phyloP scores from a whole-genome alignment of 2,797 vertebrate genomes.

The Chanos chanos region DNA sequence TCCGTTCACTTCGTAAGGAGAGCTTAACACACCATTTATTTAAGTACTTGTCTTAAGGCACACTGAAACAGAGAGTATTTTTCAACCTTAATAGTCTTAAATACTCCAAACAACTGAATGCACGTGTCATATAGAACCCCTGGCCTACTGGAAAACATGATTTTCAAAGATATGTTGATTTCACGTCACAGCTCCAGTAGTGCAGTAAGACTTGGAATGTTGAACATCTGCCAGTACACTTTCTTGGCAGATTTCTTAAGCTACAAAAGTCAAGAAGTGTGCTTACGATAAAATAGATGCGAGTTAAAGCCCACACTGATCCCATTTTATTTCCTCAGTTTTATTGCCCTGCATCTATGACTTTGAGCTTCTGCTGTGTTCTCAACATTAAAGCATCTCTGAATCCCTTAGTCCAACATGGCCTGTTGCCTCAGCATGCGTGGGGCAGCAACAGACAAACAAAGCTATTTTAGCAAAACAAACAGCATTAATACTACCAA shows the following conservation, averaged over 20 bases:
- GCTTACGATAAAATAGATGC: slow-evolving; percentile 21
- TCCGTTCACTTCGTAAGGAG: not conserved
- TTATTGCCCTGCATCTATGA: slow-evolving; percentile 16
- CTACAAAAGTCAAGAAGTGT: slow-evolving; percentile 8
- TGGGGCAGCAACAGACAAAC: slow-evolving; percentile 31
- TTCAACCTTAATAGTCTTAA: too few relatives aligned
- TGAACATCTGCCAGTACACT: not conserved
- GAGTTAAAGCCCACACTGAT: slow-evolving; percentile 26
- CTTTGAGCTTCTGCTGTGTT: slow-evolving; percentile 28
- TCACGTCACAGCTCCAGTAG: too few relatives aligned
- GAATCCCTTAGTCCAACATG: slow-evolving; percentile 12
- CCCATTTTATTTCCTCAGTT: too few relatives aligned
- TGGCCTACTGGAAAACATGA: too few relatives aligned
- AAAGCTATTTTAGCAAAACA: slow-evolving; percentile 38
- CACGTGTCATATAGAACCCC: too few relatives aligned
- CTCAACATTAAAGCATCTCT: slow-evolving; percentile 3
- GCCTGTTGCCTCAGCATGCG: slow-evolving; percentile 2
- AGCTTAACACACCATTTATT: not conserved
- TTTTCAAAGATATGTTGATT: too few relatives aligned
- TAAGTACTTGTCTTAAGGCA: not conserved
- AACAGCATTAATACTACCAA: slow-evolving; percentile 36
- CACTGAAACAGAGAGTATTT: not conserved
- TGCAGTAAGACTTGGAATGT: not conserved
- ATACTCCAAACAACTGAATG: too few relatives aligned
- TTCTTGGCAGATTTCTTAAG: slow-evolving; percentile 32